These are phyloP conservation scores for Therioaphis trifolii DNA, from an alignment of 2,888 invertebrate genomes.

Conservation along the genomic window DNA sequence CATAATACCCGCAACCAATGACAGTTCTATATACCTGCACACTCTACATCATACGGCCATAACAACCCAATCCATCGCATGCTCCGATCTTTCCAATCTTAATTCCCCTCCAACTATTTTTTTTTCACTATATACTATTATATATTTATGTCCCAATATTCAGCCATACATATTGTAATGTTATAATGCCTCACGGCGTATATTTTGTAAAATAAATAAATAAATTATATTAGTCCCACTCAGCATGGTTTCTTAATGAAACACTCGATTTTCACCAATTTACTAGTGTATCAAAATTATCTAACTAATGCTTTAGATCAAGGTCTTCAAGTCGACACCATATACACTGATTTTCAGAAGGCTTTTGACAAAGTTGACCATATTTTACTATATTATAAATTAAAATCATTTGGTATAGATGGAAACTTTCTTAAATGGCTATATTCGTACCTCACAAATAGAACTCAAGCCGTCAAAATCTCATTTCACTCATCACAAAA, in stretches of 20 bases:
- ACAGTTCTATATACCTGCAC: too few relatives aligned
- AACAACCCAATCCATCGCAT: too few relatives aligned
- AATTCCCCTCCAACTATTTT: too few relatives aligned
- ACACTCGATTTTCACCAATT: conserved; percentile 63
- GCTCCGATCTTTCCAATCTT: too few relatives aligned
- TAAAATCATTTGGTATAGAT: conserved; percentile 61
- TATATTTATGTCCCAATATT: too few relatives aligned
- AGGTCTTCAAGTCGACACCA: conserved; percentile 63
- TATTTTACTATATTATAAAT: conserved; percentile 61
- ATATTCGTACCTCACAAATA: conserved; percentile 63
- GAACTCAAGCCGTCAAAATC: conserved; percentile 62
- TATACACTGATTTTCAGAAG: conserved; percentile 55
- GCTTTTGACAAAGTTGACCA: conserved; percentile 65
- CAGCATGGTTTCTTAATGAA: conserved; percentile 64
- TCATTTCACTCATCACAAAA: conserved; percentile 52
- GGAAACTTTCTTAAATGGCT: conserved; percentile 64
- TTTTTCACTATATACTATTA: too few relatives aligned
- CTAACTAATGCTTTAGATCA: conserved; percentile 61
- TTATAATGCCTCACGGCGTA: too few relatives aligned
- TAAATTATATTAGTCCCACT: background rate
- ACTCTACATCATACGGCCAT: too few relatives aligned
- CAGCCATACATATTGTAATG: too few relatives aligned
- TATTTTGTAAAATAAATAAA: too few relatives aligned
- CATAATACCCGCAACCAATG: too few relatives aligned
- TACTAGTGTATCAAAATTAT: conserved; percentile 63